Percentiles rank a stretch among this genome's conserved stretches.
Conservation (phyloP, 2,113 vertebrate species). For the Atlantisia rogersi region DNA sequence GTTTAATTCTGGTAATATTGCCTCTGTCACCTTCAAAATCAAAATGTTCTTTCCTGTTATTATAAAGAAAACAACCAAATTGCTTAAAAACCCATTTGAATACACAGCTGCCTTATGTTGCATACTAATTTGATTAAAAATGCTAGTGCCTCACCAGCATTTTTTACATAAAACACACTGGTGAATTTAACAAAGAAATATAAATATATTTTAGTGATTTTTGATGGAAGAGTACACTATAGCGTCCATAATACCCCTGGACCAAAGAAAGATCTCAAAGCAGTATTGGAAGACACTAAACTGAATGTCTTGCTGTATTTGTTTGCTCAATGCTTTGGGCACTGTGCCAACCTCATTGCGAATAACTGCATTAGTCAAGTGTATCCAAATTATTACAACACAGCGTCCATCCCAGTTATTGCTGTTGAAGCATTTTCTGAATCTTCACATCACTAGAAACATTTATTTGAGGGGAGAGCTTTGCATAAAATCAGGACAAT, state of each 20-base stretch:
- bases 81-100: slow-evolving; percentile 90
- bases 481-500: slow-evolving; percentile 64
- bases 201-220: slow-evolving; percentile 47
- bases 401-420: slow-evolving; percentile 82
- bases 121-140: slow-evolving; percentile 91
- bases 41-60: slow-evolving; percentile 90
- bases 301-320: slow-evolving; percentile 75
- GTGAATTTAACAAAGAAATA: slow-evolving; percentile 78
- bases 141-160: slow-evolving; percentile 78
- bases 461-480: slow-evolving; percentile 65
- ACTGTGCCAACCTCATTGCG: slow-evolving; percentile 82
- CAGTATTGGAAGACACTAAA: slow-evolving; percentile 64
- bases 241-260: slow-evolving; percentile 60
- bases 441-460: slow-evolving; percentile 71
- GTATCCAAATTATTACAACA: slow-evolving; percentile 87
- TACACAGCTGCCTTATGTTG: slow-evolving; percentile 88
- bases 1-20: slow-evolving; percentile 91
- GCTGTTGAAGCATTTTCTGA: slow-evolving; percentile 81
- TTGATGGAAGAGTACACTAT: not conserved
- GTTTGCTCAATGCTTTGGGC: slow-evolving; percentile 84
- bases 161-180: slow-evolving; percentile 76
- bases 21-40: slow-evolving; percentile 91
- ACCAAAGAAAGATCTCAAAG: slow-evolving; percentile 61
- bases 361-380: slow-evolving; percentile 89
- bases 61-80: slow-evolving; percentile 91